Conservation (phyloP, 2,797 vertebrate species). For the Pristis pectinata region DNA sequence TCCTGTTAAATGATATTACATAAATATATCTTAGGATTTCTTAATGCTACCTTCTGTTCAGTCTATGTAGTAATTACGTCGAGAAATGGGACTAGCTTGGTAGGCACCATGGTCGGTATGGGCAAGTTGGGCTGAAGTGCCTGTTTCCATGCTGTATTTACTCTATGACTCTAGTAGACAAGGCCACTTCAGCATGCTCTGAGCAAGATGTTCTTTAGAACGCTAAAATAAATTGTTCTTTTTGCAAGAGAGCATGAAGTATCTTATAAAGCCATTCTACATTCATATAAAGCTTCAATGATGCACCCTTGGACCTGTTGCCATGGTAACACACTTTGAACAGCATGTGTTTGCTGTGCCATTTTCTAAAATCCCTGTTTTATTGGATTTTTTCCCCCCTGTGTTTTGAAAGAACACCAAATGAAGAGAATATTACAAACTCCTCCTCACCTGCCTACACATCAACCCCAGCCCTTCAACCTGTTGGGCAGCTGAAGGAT, state of each 20-base stretch:
- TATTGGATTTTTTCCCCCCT: background rate
- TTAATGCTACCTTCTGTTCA: too few species aligned
- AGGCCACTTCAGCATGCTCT: too few species aligned
- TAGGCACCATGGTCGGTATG: too few species aligned
- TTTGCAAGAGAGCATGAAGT: background rate
- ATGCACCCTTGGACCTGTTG: background rate
- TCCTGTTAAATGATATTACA: too few species aligned
- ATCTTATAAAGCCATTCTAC: background rate
- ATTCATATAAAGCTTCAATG: slow-evolving; percentile 12
- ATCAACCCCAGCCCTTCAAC: background rate
- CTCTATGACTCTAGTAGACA: too few species aligned
- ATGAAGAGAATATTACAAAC: background rate
- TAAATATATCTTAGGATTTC: too few species aligned
- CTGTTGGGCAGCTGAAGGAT: background rate
- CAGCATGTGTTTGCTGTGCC: background rate
- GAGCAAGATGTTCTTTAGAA: background rate
- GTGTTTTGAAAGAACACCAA: background rate
- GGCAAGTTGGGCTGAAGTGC: too few species aligned
- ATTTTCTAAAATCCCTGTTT: background rate
- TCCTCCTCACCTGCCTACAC: background rate
- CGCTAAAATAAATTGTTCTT: background rate
- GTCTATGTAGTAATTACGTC: too few species aligned
- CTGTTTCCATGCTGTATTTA: too few species aligned
- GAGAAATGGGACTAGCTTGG: too few species aligned
- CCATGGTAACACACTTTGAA: background rate